Conservation (phyloP, 2,888 invertebrate species). For the Caenorhabditis sulstoni region DNA sequence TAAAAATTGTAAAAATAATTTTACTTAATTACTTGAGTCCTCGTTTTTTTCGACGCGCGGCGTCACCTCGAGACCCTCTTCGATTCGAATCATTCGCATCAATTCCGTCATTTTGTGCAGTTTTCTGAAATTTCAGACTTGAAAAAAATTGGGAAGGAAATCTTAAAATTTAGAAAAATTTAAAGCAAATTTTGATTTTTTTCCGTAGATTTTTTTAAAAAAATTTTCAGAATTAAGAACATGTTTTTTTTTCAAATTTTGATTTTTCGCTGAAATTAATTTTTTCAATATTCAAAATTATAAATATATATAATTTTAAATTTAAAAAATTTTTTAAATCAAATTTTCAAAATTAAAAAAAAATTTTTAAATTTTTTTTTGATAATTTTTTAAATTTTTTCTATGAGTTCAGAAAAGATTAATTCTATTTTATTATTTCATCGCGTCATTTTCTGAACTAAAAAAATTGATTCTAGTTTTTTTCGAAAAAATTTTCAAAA, state of each 20-base stretch:
- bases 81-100: constrained; percentile 52
- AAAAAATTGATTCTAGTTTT: too few relatives aligned
- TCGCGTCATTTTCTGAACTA: too few relatives aligned
- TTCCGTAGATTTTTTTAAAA: constrained; percentile 7
- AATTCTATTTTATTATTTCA: too few relatives aligned
- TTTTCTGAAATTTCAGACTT: constrained; percentile 46
- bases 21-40: constrained; percentile 15
- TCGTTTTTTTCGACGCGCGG: constrained; percentile 17
- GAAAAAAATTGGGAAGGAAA: not conserved
- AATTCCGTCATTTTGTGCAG: constrained; percentile 49
- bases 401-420: too few relatives aligned
- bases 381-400: too few relatives aligned
- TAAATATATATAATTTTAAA: too few relatives aligned
- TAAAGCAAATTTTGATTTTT: not conserved
- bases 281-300: too few relatives aligned
- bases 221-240: not conserved
- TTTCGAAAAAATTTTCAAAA: too few relatives aligned
- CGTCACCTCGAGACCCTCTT: constrained; percentile 59
- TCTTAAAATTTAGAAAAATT: not conserved
- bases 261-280: not conserved
- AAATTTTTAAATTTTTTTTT: too few relatives aligned
- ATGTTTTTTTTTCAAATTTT: not conserved
- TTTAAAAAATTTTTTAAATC: too few relatives aligned
- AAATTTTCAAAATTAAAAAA: too few relatives aligned
- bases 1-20: not conserved